phyloP scores from a whole-genome alignment of 2,797 vertebrate species.

The Propithecus perrieri region DNA sequence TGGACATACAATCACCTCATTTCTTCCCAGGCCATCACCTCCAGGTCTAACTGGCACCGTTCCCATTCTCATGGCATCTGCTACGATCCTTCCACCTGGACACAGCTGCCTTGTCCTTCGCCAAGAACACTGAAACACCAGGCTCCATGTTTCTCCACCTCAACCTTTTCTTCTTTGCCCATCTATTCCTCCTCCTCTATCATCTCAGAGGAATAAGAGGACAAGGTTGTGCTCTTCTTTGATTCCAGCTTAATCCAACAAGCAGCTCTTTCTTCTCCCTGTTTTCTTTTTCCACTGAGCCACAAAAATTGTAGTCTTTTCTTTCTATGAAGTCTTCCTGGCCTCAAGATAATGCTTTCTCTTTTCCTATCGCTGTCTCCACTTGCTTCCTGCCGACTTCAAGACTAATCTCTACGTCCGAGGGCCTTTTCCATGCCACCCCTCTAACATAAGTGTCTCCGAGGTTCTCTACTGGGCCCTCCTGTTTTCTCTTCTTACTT shows the following conservation, averaged over 20 bases:
- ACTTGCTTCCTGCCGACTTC: neutral
- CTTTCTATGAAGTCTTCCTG: neutral
- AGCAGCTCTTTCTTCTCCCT: neutral
- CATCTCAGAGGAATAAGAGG: neutral
- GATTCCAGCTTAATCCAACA: neutral
- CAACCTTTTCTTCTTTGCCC: neutral
- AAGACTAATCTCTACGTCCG: rapidly evolving
- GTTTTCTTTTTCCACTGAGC: neutral
- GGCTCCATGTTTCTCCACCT: neutral
- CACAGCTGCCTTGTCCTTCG: neutral
- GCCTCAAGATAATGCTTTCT: neutral
- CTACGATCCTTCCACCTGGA: neutral
- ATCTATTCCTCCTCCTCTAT: neutral
- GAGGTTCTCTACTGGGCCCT: neutral
- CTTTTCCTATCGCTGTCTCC: neutral
- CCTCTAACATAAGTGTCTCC: neutral
- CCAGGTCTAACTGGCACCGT: rapidly evolving
- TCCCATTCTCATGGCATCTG: neutral
- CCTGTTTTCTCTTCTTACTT: neutral
- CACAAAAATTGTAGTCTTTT: neutral
- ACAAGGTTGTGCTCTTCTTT: neutral
- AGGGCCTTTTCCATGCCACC: neutral
- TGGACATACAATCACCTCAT: too few relatives aligned
- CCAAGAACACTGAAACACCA: neutral
- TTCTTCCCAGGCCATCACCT: neutral